Evolutionary conservation across 2,113 vertebrate genomes (phyloP).

Genomic region (Mormyrus iriodes): DNA sequence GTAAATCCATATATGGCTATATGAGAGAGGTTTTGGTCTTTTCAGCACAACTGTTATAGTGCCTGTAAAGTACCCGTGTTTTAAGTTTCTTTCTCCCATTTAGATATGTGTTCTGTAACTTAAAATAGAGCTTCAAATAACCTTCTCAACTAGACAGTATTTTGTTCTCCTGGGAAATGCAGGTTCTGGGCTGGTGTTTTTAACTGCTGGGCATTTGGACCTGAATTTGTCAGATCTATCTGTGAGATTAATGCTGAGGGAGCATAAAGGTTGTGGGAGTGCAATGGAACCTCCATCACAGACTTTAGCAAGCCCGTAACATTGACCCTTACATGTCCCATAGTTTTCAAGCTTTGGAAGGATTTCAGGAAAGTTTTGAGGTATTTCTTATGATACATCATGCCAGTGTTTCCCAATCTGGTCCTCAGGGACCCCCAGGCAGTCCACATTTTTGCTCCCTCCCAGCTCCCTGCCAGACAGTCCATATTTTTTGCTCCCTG

Average conservation of each 20-base stretch:
- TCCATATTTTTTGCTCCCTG: not conserved
- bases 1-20: not conserved
- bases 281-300: not conserved
- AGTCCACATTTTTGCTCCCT: not conserved
- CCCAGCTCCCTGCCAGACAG: not conserved
- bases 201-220: not conserved
- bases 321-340: not conserved
- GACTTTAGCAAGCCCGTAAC: not conserved
- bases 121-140: not conserved
- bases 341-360: not conserved
- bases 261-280: not conserved
- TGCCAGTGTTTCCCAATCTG: not conserved
- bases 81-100: not conserved
- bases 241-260: not conserved
- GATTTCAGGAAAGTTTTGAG: not conserved
- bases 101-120: not conserved
- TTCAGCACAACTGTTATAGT: not conserved
- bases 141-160: not conserved
- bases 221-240: no score
- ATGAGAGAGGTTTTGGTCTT: not conserved
- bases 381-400: not conserved
- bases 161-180: not conserved
- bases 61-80: not conserved
- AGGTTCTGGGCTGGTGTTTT: not conserved
- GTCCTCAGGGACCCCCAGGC: not conserved